These are phyloP conservation scores for Meriones psammophilus DNA, from an alignment of 2,797 vertebrate genomes.

Conservation along the genomic window DNA sequence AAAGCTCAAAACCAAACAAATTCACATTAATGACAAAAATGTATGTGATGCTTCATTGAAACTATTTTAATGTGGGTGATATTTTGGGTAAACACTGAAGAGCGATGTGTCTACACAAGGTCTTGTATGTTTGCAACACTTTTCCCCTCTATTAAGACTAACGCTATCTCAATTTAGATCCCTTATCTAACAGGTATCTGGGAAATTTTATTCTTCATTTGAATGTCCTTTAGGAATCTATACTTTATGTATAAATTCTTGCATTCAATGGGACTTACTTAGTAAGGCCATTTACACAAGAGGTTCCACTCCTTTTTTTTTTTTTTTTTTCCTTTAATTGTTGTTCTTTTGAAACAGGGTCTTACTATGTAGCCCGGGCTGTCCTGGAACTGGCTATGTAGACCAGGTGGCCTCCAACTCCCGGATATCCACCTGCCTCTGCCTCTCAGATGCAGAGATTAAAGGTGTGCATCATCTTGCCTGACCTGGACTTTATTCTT, in stretches of 20 bases:
- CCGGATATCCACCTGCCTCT: background rate
- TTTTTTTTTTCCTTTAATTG: background rate
- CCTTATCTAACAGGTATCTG: too few species aligned
- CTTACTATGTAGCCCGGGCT: background rate
- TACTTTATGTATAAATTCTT: background rate
- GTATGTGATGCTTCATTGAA: background rate
- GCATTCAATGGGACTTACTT: background rate
- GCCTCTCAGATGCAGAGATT: background rate
- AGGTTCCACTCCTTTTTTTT: background rate
- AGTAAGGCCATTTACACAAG: background rate
- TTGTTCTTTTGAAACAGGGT: background rate
- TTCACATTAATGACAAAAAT: background rate
- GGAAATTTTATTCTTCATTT: too few species aligned
- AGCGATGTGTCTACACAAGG: background rate
- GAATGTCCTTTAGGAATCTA: too few species aligned
- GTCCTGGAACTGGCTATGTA: background rate
- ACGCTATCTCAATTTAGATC: background rate
- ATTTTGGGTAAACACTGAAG: background rate
- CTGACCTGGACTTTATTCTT: background rate
- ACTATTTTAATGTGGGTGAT: background rate
- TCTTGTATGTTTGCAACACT: background rate
- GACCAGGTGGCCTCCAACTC: background rate
- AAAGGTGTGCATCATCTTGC: background rate
- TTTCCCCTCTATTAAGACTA: background rate
- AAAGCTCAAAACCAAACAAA: slow-evolving; percentile 5